phyloP scores from a whole-genome alignment of 2,797 vertebrate genomes.

The Nannoperca obscura region DNA sequence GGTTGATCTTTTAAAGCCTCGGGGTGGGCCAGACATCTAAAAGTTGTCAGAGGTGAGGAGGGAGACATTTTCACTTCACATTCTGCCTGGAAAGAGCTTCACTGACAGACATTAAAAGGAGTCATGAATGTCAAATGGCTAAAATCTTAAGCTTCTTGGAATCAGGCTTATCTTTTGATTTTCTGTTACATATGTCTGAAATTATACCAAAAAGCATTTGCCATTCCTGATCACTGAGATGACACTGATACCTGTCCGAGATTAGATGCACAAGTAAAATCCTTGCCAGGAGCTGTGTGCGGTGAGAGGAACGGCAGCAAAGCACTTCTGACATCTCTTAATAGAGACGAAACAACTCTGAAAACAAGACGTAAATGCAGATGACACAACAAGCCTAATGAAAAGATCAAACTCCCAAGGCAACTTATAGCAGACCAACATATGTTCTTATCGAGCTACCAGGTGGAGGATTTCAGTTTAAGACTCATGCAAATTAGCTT shows the following conservation, averaged over 20 bases:
- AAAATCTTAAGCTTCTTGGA: constrained; percentile 8
- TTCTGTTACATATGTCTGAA: constrained; percentile 13
- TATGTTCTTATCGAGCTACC: not conserved
- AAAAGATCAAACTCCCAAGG: not conserved
- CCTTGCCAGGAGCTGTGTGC: constrained; percentile 4
- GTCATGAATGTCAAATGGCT: constrained; percentile 8
- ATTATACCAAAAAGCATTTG: not conserved
- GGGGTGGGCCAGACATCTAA: constrained; percentile 37
- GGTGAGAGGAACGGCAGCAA: not conserved
- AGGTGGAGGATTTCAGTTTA: constrained; percentile 1
- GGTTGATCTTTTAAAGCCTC: constrained; percentile 26
- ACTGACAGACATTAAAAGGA: constrained; percentile 9
- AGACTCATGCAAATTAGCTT: not conserved
- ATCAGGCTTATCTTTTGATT: not conserved
- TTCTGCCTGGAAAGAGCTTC: constrained; percentile 17
- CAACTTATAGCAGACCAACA: not conserved
- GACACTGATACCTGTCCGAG: constrained; percentile 7
- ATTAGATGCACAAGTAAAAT: not conserved
- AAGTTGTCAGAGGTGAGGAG: constrained; percentile 22
- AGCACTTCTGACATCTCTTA: constrained; percentile 18
- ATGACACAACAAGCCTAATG: not conserved
- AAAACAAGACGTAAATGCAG: not conserved
- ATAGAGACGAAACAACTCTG: constrained; percentile 19
- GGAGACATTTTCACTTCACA: constrained; percentile 33
- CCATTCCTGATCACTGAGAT: not conserved